Evolutionary conservation across 2,797 vertebrate genomes (phyloP), one percentile per base, ranked within the genome.

Genomic region (Fratercula arctica): DNA sequence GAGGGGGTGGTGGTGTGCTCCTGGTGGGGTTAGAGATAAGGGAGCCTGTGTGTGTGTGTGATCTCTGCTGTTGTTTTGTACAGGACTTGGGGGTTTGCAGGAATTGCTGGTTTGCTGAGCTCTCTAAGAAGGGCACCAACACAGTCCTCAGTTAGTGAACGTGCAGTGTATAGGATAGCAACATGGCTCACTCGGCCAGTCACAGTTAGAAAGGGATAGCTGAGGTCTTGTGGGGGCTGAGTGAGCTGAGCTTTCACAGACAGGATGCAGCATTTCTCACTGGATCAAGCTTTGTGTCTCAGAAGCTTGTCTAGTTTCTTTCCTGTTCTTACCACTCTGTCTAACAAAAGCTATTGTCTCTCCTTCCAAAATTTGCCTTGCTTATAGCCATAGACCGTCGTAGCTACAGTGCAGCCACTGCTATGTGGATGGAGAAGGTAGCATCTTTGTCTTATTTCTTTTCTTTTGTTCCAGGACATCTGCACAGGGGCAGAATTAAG

Each of bases 401-500:
- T 35, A 91, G 37, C 35, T 78, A 43, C 12, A 53, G 75, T 35
- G 21, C 50, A 96, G 72, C 64, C 45, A 35, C 20, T 75, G 60
- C 53, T 25, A 3, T 26, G 6, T 54, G 31, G 41, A 48, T 76
- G 66, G 35, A 94, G 21, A 61, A 92, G 63, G 73, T n/a, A 91
- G 94, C 77, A 50, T 73, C 79, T 81, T 90, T 82, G 93, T 93
- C 93, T 95, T 87, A 93, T 7, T 96, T 94, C 9, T 94, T 85
- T 94, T 95, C 73, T 96, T 97, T 93, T 76, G 68, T 97, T 97
- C 61, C 93, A 96, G 96, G 93, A 86, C 85, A 94, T 88, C 93
- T 89, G n/a, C 92, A 91, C 85, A 91, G 94, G 96, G 96, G 92
- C 96, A 97, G 93, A 97, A 97, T 92, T 95, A 94, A 96, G 96